Base-by-base conservation (phyloP, 2,797 vertebrate species). In the Onychomys leucogaster region DNA sequence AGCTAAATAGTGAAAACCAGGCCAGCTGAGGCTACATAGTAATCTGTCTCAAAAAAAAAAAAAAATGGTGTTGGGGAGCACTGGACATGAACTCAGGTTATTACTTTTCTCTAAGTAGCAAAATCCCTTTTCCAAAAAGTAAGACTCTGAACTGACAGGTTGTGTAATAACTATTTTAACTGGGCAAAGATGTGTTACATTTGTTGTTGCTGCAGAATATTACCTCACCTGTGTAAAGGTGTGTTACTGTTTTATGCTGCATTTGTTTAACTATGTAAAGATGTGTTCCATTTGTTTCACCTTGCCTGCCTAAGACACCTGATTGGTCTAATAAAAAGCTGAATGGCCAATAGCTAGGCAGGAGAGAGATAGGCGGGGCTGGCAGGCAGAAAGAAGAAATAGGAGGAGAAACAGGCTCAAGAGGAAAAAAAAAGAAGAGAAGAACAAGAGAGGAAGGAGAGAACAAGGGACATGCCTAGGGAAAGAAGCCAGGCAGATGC, bases 91-190 rank as follows among this genome's bases (percentile, higher is more conserved):
- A 41, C 19, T 49, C 21, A 52, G 61, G 29, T 89, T 52, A 23
- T 73, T 76, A 49, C 19, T n/a, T 11, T 80, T 93, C 71, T 81
- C 25, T 61, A 61, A 71, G 49, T 49, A 86, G 46, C 10, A 95
- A 76, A 92, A 90, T 65, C 34, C 19, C 17, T 46, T 91, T 95
- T 71, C 43, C 13, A 73, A 91, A 80, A 90, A 71, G 37, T 92
- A 19, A 86, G 81, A 96, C 49, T 55, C 63, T 61, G 13, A 92
- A 89, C 69, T 71, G 69, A 71, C 11, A 25, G 2, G n/a, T 23
- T 41, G 37, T 10, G 8, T 37, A 73, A 73, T 25, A 41, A 41
- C 41, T 73, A 25, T 12, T 73, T 32, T 55, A 21, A 71, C 67
- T 37, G 17, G 3, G 1, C 17, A 37, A 71, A 71, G n/a, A 21